These are phyloP conservation scores for Esperia sulphurella DNA, from an alignment of 2,888 invertebrate genomes.

Conservation along the genomic window DNA sequence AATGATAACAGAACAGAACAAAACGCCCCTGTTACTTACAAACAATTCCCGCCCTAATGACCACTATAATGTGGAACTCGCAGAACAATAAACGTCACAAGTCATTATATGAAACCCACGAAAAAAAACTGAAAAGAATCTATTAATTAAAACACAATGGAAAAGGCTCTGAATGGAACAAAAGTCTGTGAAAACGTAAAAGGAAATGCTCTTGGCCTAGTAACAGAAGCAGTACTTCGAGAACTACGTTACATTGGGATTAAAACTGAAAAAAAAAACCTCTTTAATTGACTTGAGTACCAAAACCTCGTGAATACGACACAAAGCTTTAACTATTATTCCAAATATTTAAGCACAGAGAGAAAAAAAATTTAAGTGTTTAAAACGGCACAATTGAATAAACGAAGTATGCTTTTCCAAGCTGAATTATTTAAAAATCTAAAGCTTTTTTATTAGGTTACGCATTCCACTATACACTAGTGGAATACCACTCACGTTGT, in stretches of 20 bases:
- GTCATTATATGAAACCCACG: slow-evolving; percentile 24
- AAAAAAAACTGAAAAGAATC: slow-evolving; percentile 49
- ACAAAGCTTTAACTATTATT: no score
- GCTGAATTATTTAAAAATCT: no score
- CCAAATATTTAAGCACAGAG: no score
- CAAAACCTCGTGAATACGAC: no score
- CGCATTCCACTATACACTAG: no score
- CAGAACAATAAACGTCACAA: slow-evolving; percentile 23
- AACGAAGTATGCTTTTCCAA: no score
- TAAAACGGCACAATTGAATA: no score
- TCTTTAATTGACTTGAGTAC: no score
- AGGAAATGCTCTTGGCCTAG: slow-evolving; percentile 6
- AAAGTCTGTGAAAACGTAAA: slow-evolving; percentile 30
- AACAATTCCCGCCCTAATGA: slow-evolving; percentile 12
- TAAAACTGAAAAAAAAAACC: no score
- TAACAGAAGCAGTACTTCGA: not conserved
- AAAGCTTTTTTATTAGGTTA: no score
- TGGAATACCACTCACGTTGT: no score
- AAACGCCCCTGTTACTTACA: slow-evolving; percentile 12
- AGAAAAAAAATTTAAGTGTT: no score
- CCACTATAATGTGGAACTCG: slow-evolving; percentile 10
- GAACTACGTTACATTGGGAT: not conserved
- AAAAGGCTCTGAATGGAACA: slow-evolving; percentile 32
- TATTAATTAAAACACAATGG: slow-evolving; percentile 60
- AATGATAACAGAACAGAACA: not conserved